Evolutionary conservation across 2,113 vertebrate species (phyloP), one percentile per base, ranked within the genome.

Genomic region (Lepisosteus osseus): DNA sequence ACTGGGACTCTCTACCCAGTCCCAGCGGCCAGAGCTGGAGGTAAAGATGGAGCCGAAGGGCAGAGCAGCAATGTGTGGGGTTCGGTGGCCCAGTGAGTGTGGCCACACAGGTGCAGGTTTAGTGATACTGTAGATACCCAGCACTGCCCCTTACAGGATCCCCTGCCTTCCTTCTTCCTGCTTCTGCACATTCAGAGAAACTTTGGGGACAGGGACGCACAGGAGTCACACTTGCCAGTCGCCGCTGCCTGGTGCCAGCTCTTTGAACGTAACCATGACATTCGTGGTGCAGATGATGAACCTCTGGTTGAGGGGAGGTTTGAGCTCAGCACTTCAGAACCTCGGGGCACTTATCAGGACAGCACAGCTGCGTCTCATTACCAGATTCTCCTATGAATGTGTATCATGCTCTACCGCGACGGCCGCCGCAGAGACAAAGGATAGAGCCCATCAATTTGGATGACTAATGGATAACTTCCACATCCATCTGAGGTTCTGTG

Each of bases 391-490:
- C 65, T 43, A 59, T 43, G 56, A 61, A 67, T 65, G 40, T 8
- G 44, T 44, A 44, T 8, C 7, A 59, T 14, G n/a, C 11, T 11
- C 29, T n/a, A 59, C 41, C 54, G 66, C 71, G 54, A 65, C 57
- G 54, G 64, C 41, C 11, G 54, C 45, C 3, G 65, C 40, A 65
- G 61, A 67, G 72, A 68, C 56, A 66, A 70, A 61, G 55, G 68
- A 0, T 57, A 17, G 14, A 6, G 42, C 61, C 73, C 84, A 84
- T 86, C 87, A 85, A 74, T 80, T 85, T 78, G 81, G 74, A 86
- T 88, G 89, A 92, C 89, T 82, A 84, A 92, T 92, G 86, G 84
- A 86, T 86, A 77, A 67, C 80, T 80, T 82, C 87, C 85, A 88
- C 85, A 89, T 90, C 86, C 86, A 78, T 86, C 83, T 89, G 85